These are phyloP conservation scores for Ispidina lecontei DNA, from an alignment of 2,797 vertebrate species.

Conservation along the genomic window DNA sequence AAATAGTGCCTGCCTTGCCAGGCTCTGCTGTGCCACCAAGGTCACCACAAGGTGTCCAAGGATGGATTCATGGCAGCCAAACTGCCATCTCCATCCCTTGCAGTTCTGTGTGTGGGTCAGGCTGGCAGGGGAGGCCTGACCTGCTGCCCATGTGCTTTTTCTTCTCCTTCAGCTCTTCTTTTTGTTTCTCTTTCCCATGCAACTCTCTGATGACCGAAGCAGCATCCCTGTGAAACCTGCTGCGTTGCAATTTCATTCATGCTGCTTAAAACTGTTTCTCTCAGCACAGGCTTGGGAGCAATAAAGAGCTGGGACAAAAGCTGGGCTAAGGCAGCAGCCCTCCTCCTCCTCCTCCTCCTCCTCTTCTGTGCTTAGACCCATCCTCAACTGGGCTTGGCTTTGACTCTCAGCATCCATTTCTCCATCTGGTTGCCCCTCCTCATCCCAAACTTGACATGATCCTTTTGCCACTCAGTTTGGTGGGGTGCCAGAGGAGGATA, in stretches of 20 bases:
- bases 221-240: neutral
- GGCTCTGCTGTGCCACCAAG: neutral
- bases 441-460: neutral
- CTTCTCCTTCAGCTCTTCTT: neutral
- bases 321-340: neutral
- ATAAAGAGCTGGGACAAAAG: neutral
- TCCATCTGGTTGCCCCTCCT: neutral
- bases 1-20: neutral
- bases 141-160: neutral
- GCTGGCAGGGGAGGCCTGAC: rapidly evolving
- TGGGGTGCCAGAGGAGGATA: neutral
- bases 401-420: neutral
- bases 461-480: rapidly evolving
- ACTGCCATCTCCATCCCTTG: neutral
- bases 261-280: neutral
- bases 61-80: neutral
- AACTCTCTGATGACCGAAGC: neutral
- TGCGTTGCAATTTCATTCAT: neutral
- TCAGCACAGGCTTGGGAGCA: neutral
- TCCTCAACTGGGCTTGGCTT: rapidly evolving
- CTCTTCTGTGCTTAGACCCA: neutral
- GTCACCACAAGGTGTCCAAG: neutral
- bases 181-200: neutral
- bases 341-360: neutral
- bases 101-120: neutral